Base-by-base conservation (phyloP, 2,888 invertebrate species). In the Isotomurus palustris region DNA sequence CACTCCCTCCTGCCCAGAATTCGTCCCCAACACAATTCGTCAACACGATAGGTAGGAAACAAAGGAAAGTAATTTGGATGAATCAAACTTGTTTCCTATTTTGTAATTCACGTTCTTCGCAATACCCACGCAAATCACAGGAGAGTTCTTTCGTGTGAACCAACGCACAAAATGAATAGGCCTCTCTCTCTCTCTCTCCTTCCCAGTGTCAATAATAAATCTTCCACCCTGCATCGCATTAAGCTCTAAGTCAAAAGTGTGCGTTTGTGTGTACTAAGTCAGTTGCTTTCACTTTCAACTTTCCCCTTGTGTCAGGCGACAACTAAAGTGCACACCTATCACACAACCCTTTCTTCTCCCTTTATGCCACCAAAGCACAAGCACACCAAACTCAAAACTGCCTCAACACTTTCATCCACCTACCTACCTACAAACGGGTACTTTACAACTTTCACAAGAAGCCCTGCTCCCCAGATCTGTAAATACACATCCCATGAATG, bases 161-260 rank as follows among this genome's bases (percentile, higher is more conserved):
- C 32, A 32, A 32, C 32, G 14, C 8, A 32, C 32, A 32, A 32
- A 32, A 32, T 32, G 32, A 32, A 14, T 8, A 14, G 32, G 14
- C 8, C 32, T 32, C 14, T 14, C 8, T 32, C 8, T 32, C 32
- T 32, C 14, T 32, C 8, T 8, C 32, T 14, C 8, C 32, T 50
- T 53, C 32, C 45, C 58, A 25, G 27, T 51, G 52, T 52, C 60
- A 60, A 60, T 56, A 60, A 60, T 60, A 56, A 56, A 56, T 56
- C 60, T 56, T 56, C n/a, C n/a, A n/a, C n/a, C n/a, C n/a, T 43
- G 19, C 32, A 44, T 38, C 43, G 14, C 49, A 49, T 32, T 49
- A 49, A 12, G 17, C 17, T 40, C 40, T n/a, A n/a, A n/a, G n/a
- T n/a, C n/a, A n/a, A n/a, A n/a, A n/a, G n/a, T n/a, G n/a, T n/a